Conservation (phyloP, 2,888 invertebrate genomes). For the Nephrotoma appendiculata region DNA sequence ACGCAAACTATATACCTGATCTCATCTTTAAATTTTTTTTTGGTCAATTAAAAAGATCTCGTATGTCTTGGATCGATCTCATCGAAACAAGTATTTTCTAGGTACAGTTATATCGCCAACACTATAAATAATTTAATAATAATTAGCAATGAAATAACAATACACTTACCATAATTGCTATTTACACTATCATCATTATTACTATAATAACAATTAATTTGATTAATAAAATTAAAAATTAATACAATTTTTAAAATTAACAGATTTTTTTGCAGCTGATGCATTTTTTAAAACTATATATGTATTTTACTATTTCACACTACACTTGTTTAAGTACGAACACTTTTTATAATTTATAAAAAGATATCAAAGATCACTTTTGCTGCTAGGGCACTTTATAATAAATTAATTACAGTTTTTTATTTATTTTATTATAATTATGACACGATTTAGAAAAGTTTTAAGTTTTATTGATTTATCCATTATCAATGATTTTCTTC, state of each 20-base stretch:
- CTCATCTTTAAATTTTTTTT: not conserved
- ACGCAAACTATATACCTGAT: not conserved
- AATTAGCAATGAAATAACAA: not conserved
- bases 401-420: not conserved
- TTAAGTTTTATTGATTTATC: not conserved
- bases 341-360: not conserved
- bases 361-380: not conserved
- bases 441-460: not conserved
- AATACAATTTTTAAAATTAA: not conserved
- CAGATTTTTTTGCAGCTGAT: not conserved
- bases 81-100: not conserved
- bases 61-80: not conserved
- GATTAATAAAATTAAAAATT: not conserved
- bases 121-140: not conserved
- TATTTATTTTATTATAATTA: not conserved
- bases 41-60: not conserved
- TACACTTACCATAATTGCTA: not conserved
- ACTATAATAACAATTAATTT: not conserved
- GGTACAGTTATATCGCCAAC: not conserved
- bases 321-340: not conserved
- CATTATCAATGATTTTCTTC: not conserved
- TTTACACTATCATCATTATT: not conserved
- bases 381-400: not conserved
- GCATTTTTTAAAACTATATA: not conserved
- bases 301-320: not conserved